These are phyloP conservation scores for Hydropotes inermis DNA, from an alignment of 2,113 vertebrate species.

Conservation along the genomic window DNA sequence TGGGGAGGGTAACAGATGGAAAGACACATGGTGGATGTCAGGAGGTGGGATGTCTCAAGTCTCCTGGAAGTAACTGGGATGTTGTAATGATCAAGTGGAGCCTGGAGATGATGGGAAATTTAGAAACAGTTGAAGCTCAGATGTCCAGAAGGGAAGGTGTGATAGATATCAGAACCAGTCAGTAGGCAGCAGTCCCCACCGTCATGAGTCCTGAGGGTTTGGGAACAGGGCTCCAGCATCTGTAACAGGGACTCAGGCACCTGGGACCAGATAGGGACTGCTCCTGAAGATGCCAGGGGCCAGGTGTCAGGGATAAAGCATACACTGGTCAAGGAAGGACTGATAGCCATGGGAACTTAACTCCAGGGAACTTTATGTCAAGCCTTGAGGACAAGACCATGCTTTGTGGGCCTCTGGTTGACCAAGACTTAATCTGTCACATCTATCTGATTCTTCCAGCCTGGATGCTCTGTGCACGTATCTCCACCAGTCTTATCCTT, in stretches of 20 bases:
- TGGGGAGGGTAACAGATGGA: background rate
- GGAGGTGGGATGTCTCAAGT: background rate
- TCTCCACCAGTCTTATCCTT: background rate
- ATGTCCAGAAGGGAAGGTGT: background rate
- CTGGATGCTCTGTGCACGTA: too few relatives aligned
- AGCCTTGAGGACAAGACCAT: too few relatives aligned
- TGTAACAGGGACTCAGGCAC: background rate
- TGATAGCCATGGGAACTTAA: background rate
- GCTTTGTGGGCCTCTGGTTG: background rate
- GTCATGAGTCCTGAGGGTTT: background rate
- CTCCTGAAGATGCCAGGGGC: background rate
- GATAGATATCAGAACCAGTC: background rate
- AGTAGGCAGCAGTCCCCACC: background rate
- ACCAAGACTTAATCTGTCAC: background rate
- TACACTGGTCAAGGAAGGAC: background rate
- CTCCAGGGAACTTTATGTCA: background rate
- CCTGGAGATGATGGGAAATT: background rate
- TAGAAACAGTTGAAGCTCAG: background rate
- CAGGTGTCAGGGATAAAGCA: background rate
- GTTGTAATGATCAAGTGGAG: background rate
- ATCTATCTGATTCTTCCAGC: background rate
- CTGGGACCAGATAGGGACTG: background rate
- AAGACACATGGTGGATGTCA: rapidly evolving
- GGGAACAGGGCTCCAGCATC: background rate
- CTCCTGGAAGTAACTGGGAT: background rate